Conservation (phyloP, 2,113 vertebrate genomes). For the Phylloscopus trochilus region DNA sequence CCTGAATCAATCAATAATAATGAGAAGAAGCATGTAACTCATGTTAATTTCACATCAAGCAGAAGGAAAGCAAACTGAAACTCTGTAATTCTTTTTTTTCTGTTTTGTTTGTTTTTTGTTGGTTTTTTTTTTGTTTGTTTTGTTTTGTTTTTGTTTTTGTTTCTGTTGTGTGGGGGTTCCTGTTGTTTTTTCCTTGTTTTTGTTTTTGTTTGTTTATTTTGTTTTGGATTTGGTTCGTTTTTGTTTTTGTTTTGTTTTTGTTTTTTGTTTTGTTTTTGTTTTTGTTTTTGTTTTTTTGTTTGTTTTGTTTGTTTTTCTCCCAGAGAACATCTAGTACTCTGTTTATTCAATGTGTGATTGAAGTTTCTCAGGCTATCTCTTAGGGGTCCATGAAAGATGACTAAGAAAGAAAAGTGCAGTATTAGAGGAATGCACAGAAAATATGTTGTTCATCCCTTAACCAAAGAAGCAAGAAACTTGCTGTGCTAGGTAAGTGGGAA, state of each 20-base stretch:
- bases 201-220: no score
- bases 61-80: not conserved
- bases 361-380: not conserved
- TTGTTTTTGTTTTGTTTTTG: no score
- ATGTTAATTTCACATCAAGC: not conserved
- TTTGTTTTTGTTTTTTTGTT: no score
- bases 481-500: not conserved
- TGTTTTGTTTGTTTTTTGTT: no score
- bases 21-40: not conserved
- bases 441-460: not conserved
- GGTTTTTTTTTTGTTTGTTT: no score
- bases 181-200: not conserved
- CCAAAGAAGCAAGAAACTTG: not conserved
- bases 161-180: no score
- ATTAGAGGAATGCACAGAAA: not conserved
- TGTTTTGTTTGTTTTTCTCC: not conserved
- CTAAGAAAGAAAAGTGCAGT: not conserved
- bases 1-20: not conserved
- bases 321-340: not conserved
- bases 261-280: no score
- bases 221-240: no score
- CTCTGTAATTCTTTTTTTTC: not conserved
- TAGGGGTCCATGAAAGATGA: not conserved
- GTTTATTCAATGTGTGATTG: not conserved
- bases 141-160: not conserved